Base-by-base conservation (phyloP, 2,113 vertebrate genomes). In the Pseudopipra pipra region DNA sequence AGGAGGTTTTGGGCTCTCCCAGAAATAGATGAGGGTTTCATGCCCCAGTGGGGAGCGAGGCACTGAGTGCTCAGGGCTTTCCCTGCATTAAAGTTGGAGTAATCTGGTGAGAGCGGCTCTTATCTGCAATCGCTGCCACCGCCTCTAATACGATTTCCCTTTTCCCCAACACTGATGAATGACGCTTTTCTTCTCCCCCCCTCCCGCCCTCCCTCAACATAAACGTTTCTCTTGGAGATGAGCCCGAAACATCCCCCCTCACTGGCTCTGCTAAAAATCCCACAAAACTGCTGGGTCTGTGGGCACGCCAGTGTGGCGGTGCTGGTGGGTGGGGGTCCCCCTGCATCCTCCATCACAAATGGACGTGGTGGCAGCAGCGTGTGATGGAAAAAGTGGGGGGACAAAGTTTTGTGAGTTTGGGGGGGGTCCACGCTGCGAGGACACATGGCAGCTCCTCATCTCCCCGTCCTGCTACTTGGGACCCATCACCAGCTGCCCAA, bases 181-280 rank as follows among this genome's bases (percentile, higher is more conserved):
- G 93, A 92, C 71, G 81, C 90, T 90, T 95, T 96, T 87, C 86
- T 96, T 89, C 81, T 85, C 58, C 87, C 86, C 73, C 70, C 15
- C 87, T 47, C 73, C 87, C 4, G 6, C 74, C 71, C 55, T 65
- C 54, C 87, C 85, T 78, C 56, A 93, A 54, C 58, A 8, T 35
- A 91, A 95, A 96, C 3, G 27, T 96, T 96, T 94, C 39, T 96
- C 85, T 93, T 96, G 96, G 96, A 93, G 81, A 94, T 89, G 74
- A 94, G 87, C 96, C 89, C 2, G 0, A 84, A 89, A 46, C 21
- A 3, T 76, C 35, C 80, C 35, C 62, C 47, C 6, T 59, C 49
- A 1, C 66, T 41, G 59, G 41, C 63, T 89, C 85, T 5, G 0
- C 70, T 54, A 43, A 78, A 93, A 85, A 46, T 85, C 87, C 90